A percentile compares a stretch with the other conserved stretches of the same genome.
phyloP scores from a whole-genome alignment of 2,888 invertebrate genomes.

The Silvanus unidentatus region DNA sequence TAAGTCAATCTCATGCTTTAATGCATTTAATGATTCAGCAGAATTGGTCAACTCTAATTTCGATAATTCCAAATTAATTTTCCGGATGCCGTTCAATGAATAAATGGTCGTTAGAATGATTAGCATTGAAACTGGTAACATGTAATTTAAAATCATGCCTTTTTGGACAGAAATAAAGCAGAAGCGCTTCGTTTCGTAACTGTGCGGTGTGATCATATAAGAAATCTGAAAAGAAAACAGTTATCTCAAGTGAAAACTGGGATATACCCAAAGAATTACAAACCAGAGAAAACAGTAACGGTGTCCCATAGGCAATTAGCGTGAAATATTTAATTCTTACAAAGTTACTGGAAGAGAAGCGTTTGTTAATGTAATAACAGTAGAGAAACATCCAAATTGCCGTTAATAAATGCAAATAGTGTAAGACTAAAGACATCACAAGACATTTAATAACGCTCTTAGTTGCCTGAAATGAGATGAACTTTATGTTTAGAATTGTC shows the following conservation, averaged over 20 bases:
- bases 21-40: constrained; percentile 40
- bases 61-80: constrained; percentile 43
- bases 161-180: constrained; percentile 74
- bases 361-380: constrained; percentile 58
- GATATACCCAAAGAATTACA: too few species aligned
- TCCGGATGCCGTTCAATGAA: constrained; percentile 52
- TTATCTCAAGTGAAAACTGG: not conserved
- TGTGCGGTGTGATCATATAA: constrained; percentile 61
- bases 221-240: constrained; percentile 45
- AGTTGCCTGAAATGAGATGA: constrained; percentile 55
- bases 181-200: constrained; percentile 66
- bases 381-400: constrained; percentile 66
- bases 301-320: constrained; percentile 57
- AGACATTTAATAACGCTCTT: constrained; percentile 59
- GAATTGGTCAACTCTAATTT: constrained; percentile 42
- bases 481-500: not conserved
- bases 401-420: constrained; percentile 64
- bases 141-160: constrained; percentile 71
- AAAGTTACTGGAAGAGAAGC: constrained; percentile 44
- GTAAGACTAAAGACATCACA: constrained; percentile 60
- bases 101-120: constrained; percentile 59
- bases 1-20: constrained; percentile 36
- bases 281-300: constrained; percentile 59
- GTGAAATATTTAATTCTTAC: constrained; percentile 56
- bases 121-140: constrained; percentile 63